These are phyloP conservation scores for Vanessa tameamea DNA, from an alignment of 1,140 invertebrate species.

Conservation along the genomic window DNA sequence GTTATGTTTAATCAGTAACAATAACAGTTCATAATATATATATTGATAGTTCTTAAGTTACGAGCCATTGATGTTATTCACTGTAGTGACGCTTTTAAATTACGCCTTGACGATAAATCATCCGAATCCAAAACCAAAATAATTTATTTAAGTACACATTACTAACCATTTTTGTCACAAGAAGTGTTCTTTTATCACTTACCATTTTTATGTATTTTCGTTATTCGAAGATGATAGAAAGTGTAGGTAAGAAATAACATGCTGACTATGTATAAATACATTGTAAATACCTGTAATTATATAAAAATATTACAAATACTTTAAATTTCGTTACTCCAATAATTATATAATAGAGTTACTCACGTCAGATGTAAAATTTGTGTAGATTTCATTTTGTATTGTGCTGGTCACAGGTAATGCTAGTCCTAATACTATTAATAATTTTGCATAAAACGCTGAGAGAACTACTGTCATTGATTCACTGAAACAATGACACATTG, in stretches of 20 bases:
- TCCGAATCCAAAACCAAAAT: no score
- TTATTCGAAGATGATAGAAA: slow-evolving; percentile 67
- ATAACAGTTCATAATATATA: no score
- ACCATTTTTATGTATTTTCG: slow-evolving; percentile 61
- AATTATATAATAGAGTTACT: slow-evolving; percentile 42
- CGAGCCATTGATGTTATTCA: no score
- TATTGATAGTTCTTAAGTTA: no score
- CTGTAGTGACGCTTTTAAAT: no score
- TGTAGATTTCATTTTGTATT: slow-evolving; percentile 72
- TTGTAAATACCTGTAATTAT: slow-evolving; percentile 68
- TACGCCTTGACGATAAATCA: no score
- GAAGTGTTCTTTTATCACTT: slow-evolving; percentile 26
- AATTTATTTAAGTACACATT: no score
- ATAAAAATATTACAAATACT: neutral
- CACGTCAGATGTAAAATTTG: slow-evolving; percentile 68
- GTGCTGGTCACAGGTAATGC: slow-evolving; percentile 74
- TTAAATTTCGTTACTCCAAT: neutral
- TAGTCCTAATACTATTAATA: slow-evolving; percentile 76
- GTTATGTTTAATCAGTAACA: no score
- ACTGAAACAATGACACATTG: slow-evolving; percentile 72
- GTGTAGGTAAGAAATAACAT: slow-evolving; percentile 71
- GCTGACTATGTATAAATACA: slow-evolving; percentile 69
- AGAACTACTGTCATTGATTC: slow-evolving; percentile 78
- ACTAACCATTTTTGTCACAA: neutral
- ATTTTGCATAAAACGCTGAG: slow-evolving; percentile 77